Conservation (phyloP, 2,888 invertebrate species). For the Itoplectis maculator region DNA sequence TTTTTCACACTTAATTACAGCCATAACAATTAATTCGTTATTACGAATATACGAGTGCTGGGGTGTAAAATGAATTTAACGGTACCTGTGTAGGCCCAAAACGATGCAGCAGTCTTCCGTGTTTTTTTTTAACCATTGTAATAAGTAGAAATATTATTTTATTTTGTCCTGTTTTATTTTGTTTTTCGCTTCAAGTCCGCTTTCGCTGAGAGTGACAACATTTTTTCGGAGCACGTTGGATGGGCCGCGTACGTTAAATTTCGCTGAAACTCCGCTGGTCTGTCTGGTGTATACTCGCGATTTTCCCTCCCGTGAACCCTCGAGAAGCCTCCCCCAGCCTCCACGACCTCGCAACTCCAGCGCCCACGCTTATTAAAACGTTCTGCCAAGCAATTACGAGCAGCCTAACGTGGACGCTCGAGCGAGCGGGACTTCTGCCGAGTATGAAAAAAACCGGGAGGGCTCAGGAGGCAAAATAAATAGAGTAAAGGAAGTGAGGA, state of each 20-base stretch:
- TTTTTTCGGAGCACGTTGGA: neutral
- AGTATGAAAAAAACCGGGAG: conserved; percentile 22
- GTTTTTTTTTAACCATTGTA: neutral
- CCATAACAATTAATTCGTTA: conserved; percentile 8
- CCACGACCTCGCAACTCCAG: conserved; percentile 49
- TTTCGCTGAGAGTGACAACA: conserved; percentile 11
- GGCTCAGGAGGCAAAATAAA: conserved; percentile 19
- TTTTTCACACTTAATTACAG: neutral
- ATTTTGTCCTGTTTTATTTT: neutral
- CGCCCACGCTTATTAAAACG: conserved; percentile 75
- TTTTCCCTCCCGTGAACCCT: conserved; percentile 57
- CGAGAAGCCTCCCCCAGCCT: conserved; percentile 18
- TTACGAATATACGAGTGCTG: neutral
- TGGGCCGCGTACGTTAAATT: neutral
- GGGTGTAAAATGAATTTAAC: neutral
- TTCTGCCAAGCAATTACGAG: conserved; percentile 64
- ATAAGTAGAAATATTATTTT: neutral
- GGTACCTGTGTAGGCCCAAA: too few species aligned
- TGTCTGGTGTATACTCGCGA: conserved; percentile 14
- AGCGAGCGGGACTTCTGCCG: conserved; percentile 11
- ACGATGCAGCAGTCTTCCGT: too few species aligned
- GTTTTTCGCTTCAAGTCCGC: neutral
- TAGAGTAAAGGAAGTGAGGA: conserved; percentile 8
- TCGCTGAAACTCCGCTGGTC: conserved; percentile 3
- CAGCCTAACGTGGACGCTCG: conserved; percentile 32